Conservation (phyloP, 2,113 vertebrate species). For the Rhagologus leucostigma region DNA sequence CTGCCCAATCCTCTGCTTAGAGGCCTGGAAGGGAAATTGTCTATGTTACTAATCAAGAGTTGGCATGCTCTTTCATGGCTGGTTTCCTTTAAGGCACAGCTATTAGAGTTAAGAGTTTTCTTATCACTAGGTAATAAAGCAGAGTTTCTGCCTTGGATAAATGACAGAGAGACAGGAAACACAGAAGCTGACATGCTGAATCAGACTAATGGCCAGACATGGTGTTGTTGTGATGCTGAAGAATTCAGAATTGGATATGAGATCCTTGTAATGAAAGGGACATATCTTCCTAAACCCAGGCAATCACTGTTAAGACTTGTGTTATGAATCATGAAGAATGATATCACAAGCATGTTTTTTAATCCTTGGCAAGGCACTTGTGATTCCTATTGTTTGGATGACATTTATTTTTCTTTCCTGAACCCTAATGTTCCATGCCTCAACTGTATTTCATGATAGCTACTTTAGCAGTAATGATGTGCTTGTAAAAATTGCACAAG, state of each 20-base stretch:
- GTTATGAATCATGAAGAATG: not conserved
- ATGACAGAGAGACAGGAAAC: not conserved
- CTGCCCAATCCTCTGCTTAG: not conserved
- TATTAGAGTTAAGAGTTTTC: not conserved
- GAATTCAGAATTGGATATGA: not conserved
- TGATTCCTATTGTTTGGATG: not conserved
- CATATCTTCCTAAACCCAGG: not conserved
- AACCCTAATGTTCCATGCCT: not conserved
- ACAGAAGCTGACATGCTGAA: not conserved
- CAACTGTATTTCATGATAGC: not conserved
- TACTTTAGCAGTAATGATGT: not conserved
- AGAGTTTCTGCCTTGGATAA: not conserved
- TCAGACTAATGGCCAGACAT: not conserved
- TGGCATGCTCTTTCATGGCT: not conserved
- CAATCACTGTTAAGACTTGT: not conserved
- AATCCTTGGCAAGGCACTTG: not conserved
- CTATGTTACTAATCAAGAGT: not conserved
- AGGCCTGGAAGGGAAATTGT: not conserved
- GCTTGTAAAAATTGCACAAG: not conserved
- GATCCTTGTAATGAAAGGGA: not conserved
- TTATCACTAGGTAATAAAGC: not conserved
- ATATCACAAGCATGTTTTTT: not conserved
- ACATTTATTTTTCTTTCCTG: not conserved
- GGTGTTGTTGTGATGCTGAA: not conserved
- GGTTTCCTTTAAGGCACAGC: not conserved